These are phyloP conservation scores for Willisornis vidua DNA, from an alignment of 2,113 vertebrate genomes.

Conservation along the genomic window DNA sequence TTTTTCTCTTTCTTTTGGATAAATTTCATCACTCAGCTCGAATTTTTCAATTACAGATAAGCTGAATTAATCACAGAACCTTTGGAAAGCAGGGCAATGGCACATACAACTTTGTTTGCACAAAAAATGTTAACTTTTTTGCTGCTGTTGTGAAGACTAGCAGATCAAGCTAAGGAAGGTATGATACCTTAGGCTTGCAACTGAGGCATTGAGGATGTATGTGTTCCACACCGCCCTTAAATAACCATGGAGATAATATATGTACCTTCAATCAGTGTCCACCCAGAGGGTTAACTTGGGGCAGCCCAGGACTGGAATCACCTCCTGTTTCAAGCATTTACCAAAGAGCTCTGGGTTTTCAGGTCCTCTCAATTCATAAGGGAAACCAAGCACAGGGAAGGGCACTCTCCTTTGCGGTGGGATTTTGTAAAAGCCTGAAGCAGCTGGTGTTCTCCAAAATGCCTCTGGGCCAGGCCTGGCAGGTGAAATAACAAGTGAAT, in stretches of 20 bases:
- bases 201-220: not conserved
- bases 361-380: not conserved
- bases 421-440: not conserved
- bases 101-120: not conserved
- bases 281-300: not conserved
- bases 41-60: not conserved
- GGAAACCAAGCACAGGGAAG: not conserved
- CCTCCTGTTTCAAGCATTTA: not conserved
- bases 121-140: not conserved
- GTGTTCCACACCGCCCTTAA: not conserved
- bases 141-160: not conserved
- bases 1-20: not conserved
- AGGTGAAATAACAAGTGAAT: not conserved
- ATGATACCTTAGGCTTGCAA: too few relatives aligned
- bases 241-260: not conserved
- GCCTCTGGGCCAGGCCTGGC: not conserved
- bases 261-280: not conserved
- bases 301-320: not conserved
- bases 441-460: not conserved
- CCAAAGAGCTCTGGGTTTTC: not conserved
- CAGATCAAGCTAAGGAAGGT: not conserved
- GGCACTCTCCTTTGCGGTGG: not conserved
- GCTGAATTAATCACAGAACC: not conserved
- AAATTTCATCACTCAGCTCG: not conserved
- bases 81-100: not conserved